Evolutionary conservation across 2,113 vertebrate genomes (phyloP).

Genomic region (Salminus brasiliensis): DNA sequence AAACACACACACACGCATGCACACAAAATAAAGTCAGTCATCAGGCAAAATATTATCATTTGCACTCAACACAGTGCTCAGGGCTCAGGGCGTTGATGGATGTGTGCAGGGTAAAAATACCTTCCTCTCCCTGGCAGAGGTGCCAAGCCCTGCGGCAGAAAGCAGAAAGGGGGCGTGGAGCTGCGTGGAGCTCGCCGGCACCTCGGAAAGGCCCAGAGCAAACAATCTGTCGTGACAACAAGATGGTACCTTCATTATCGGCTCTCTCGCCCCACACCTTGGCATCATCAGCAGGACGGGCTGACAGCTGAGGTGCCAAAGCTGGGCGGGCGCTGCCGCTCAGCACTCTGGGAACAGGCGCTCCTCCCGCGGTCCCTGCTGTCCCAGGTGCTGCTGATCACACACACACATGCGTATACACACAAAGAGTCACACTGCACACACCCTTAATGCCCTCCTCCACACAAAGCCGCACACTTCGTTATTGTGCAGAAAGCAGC

Average conservation of each 20-base stretch:
- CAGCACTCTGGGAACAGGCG: conserved; percentile 60
- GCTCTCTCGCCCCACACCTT: conserved; percentile 68
- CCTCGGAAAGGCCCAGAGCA: conserved; percentile 69
- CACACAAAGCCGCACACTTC: conserved; percentile 7
- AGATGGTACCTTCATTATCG: conserved; percentile 78
- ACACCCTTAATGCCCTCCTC: background rate
- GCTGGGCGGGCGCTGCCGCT: conserved; percentile 59
- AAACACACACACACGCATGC: conserved; percentile 1
- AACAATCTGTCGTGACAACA: conserved; percentile 75
- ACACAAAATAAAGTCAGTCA: conserved; percentile 51
- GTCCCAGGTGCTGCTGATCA: conserved; percentile 58
- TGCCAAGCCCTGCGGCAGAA: conserved; percentile 63
- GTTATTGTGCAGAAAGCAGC: conserved; percentile 2
- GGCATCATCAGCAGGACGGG: conserved; percentile 67
- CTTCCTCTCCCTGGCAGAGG: conserved; percentile 65
- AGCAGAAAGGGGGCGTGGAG: conserved; percentile 44
- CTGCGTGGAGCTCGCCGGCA: conserved; percentile 56
- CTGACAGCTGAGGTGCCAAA: conserved; percentile 80
- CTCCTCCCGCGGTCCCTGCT: conserved; percentile 56
- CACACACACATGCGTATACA: conserved; percentile 3
- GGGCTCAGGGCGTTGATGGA: conserved; percentile 58
- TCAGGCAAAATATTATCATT: conserved; percentile 64
- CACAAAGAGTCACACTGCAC: conserved; percentile 28
- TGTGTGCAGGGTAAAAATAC: conserved; percentile 65
- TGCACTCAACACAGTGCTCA: conserved; percentile 54